Base-by-base conservation (phyloP, 2,888 invertebrate species). In the Mimumesa dahlbomi region DNA sequence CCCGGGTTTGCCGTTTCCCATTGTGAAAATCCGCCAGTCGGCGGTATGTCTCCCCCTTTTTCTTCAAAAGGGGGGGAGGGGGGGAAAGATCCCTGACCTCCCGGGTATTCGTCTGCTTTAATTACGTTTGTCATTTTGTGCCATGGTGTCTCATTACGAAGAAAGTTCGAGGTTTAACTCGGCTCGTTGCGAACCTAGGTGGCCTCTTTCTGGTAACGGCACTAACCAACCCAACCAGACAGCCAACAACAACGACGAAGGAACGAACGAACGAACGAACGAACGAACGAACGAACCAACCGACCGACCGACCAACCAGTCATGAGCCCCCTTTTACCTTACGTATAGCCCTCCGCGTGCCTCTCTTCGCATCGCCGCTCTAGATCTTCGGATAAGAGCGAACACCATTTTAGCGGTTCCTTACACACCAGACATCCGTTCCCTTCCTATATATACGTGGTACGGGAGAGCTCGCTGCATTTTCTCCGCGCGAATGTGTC, bases 351-450 rank as follows among this genome's bases (percentile, higher is more conserved):
- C 88, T 85, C 88, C 85, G 87, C 87, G 87, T 88, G 88, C 87
- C 86, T 88, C 87, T 87, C 85, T 84, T 87, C 88, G 88, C 88
- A 88, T 88, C 88, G 88, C 87, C 89, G 89, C 89, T 89, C 89
- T 82, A 89, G 89, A 89, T 89, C 88, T 84, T 81, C 86, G 84
- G 89, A 89, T 89, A 89, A 89, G 86, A 87, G 79, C 86, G 86
- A 89, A 89, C 89, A 89, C 89, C 89, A 89, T 89, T 89, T 89
- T 89, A 89, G 89, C 89, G 89, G 89, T 89, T 89, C 89, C 89
- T 89, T 89, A 89, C 89, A 89, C 89, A 89, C 86, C 88, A 89
- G 88, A 89, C 89, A 89, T 89, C 89, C 89, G 88, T 84, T 88
- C 85, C 87, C 83, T 86, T 85, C 84, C 85, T 80, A 79, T 79